phyloP scores from a whole-genome alignment of 2,888 invertebrate genomes.

The Eudemis profundana region DNA sequence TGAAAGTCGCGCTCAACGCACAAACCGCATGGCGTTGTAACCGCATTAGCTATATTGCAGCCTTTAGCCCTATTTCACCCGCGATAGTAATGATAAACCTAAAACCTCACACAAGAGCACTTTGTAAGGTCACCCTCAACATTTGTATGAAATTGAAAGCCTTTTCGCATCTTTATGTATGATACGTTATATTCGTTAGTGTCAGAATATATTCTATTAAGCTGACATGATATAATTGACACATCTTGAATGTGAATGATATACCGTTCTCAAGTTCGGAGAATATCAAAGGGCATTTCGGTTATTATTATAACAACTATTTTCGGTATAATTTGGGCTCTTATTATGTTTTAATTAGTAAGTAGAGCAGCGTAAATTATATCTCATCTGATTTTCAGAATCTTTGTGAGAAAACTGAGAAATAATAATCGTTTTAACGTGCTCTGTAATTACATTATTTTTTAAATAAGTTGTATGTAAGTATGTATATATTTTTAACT shows the following conservation, averaged over 20 bases:
- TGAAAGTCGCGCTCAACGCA: background rate
- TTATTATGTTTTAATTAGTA: constrained; percentile 14
- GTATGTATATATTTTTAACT: no score
- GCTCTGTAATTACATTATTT: constrained; percentile 1
- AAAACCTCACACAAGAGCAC: constrained; percentile 8
- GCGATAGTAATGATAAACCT: constrained; percentile 33
- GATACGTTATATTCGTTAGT: no score
- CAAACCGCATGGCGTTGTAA: background rate
- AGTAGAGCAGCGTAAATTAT: constrained; percentile 9
- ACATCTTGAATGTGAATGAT: constrained; percentile 4
- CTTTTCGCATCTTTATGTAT: background rate
- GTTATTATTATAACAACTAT: background rate
- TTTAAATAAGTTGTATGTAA: no score
- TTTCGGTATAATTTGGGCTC: background rate
- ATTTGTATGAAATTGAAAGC: constrained; percentile 8
- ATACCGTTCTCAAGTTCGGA: background rate
- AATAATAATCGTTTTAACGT: constrained; percentile 22
- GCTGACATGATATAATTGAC: constrained; percentile 6
- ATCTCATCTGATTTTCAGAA: constrained; percentile 12
- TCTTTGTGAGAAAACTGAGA: background rate
- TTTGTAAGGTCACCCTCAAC: constrained; percentile 4
- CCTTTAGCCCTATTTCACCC: constrained; percentile 7
- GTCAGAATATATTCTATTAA: constrained; percentile 1
- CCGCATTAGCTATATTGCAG: background rate
- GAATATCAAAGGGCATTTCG: constrained; percentile 3